phyloP scores from a whole-genome alignment of 2,113 vertebrate species.

The Cyanoramphus novaezelandiae region DNA sequence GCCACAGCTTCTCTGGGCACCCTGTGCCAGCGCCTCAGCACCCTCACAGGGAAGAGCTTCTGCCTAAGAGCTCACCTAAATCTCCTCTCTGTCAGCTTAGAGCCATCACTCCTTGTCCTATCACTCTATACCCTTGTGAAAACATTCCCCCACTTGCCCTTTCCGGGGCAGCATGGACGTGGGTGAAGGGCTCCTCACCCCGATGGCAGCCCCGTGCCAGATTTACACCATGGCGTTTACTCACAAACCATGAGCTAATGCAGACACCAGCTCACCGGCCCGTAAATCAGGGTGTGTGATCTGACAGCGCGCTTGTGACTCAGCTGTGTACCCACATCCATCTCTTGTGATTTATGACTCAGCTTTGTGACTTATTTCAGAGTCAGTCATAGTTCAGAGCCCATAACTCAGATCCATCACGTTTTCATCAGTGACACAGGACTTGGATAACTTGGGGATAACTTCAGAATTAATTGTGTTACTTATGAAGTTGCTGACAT shows the following conservation, averaged over 20 bases:
- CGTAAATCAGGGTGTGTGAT: background rate
- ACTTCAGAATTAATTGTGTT: constrained; percentile 68
- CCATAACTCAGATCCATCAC: constrained; percentile 29
- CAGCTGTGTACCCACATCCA: background rate
- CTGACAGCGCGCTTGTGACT: background rate
- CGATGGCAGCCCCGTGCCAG: background rate
- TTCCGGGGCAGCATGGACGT: background rate
- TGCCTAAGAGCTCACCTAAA: background rate
- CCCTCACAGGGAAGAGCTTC: background rate
- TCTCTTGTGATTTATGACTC: constrained; percentile 31
- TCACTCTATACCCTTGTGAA: background rate
- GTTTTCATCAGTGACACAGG: constrained; percentile 37
- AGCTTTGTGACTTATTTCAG: constrained; percentile 19
- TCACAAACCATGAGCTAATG: background rate
- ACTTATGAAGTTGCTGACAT: constrained; percentile 67
- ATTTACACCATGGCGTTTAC: background rate
- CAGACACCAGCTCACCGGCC: background rate
- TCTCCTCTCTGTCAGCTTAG: background rate
- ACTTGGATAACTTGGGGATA: constrained; percentile 37
- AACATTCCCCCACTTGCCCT: background rate
- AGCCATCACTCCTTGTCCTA: background rate
- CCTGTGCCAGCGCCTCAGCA: background rate
- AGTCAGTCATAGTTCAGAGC: constrained; percentile 43
- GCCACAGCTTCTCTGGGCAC: too few species aligned
- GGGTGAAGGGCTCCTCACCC: background rate